Evolutionary conservation across 2,797 vertebrate species (phyloP).

Genomic region (Avahi laniger): DNA sequence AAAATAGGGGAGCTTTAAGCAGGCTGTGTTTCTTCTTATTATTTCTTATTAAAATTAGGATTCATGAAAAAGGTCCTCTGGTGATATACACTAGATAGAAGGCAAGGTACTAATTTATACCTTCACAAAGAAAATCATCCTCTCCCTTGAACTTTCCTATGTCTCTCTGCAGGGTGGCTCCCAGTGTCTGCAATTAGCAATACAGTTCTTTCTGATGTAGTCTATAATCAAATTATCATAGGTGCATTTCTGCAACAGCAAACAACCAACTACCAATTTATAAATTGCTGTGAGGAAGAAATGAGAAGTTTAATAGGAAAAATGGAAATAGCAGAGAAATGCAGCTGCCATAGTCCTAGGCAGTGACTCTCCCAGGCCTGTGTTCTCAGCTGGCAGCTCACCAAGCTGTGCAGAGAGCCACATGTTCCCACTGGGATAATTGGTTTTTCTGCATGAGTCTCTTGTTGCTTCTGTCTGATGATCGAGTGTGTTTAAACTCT

Average conservation of each 20-base stretch:
- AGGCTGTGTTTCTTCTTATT: not conserved
- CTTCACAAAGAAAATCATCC: constrained; percentile 20
- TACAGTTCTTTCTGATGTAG: not conserved
- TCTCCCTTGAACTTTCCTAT: constrained; percentile 13
- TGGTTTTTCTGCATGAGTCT: constrained; percentile 72
- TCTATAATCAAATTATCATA: constrained; percentile 59
- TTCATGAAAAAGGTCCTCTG: not conserved
- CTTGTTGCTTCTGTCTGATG: constrained; percentile 67
- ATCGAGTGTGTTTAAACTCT: constrained; percentile 72
- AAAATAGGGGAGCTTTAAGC: not conserved
- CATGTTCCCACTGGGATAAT: constrained; percentile 75
- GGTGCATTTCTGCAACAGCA: constrained; percentile 10
- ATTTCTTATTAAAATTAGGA: constrained; percentile 46
- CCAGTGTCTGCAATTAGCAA: constrained; percentile 49
- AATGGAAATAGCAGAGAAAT: not conserved
- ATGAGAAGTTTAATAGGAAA: not conserved
- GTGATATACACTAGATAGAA: not conserved
- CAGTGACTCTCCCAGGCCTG: not conserved
- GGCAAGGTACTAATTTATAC: constrained; percentile 48
- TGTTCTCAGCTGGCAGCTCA: constrained; percentile 32
- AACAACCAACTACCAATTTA: constrained; percentile 36
- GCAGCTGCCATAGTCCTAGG: not conserved
- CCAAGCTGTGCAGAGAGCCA: constrained; percentile 35
- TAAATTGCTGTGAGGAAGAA: constrained; percentile 18
- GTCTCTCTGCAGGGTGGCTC: not conserved